These are phyloP conservation scores for Proterorhinus semilunaris DNA, from an alignment of 2,113 vertebrate species.

Conservation along the genomic window DNA sequence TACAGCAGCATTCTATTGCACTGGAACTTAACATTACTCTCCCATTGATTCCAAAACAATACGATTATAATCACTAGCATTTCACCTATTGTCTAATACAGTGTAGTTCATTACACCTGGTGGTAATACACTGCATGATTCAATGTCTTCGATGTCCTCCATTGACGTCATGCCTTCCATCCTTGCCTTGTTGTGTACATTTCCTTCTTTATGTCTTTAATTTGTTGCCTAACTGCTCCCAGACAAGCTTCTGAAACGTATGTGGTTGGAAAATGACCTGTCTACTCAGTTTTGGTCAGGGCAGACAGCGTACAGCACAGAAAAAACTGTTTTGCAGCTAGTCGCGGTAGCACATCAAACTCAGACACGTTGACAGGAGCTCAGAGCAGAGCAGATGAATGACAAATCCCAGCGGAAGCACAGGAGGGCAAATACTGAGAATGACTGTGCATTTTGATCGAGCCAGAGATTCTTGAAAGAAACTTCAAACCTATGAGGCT, in stretches of 20 bases:
- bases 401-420: conserved; percentile 32
- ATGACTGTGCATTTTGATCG: conserved; percentile 34
- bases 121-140: not conserved
- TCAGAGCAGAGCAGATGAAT: conserved; percentile 36
- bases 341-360: conserved; percentile 15
- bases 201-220: conserved; percentile 41
- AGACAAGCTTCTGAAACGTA: conserved; percentile 34
- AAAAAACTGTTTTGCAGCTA: conserved; percentile 24
- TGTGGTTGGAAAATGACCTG: conserved; percentile 38
- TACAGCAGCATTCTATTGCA: no score
- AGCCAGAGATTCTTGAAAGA: not conserved
- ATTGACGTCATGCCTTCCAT: conserved; percentile 47
- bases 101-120: no score
- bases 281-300: conserved; percentile 25
- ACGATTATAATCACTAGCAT: no score
- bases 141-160: not conserved
- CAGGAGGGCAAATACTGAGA: conserved; percentile 2
- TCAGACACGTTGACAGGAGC: conserved; percentile 42
- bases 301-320: conserved; percentile 1
- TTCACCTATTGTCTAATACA: no score
- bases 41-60: no score
- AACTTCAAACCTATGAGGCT: not conserved
- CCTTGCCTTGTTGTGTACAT: conserved; percentile 43
- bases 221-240: conserved; percentile 19
- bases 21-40: no score